phyloP scores from a whole-genome alignment of 1,140 invertebrate species.

The Nephila pilipes region DNA sequence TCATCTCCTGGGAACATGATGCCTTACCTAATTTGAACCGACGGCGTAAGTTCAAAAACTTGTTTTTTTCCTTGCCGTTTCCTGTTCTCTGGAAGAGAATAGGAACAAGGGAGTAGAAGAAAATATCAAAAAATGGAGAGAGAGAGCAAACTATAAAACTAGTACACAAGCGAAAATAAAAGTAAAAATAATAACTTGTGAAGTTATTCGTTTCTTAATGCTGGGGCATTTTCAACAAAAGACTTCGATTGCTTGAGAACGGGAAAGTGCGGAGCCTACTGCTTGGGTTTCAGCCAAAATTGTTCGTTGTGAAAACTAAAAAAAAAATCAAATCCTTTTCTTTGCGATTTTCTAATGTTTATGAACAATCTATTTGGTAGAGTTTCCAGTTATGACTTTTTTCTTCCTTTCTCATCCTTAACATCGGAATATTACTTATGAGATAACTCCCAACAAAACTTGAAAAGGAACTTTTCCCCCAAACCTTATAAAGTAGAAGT shows the following conservation, averaged over 20 bases:
- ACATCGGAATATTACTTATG: conserved; percentile 48
- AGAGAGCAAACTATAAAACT: conserved; percentile 49
- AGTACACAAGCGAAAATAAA: conserved; percentile 60
- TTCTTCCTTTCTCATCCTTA: neutral
- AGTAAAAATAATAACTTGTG: conserved; percentile 68
- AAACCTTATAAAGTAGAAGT: conserved; percentile 43
- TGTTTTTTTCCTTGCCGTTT: conserved; percentile 55
- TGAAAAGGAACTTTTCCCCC: neutral
- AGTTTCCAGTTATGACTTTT: conserved; percentile 33
- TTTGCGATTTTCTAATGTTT: conserved; percentile 72
- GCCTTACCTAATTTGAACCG: conserved; percentile 74
- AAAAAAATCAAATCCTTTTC: conserved; percentile 25
- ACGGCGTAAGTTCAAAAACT: conserved; percentile 63
- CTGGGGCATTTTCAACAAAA: conserved; percentile 59
- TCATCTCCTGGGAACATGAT: conserved; percentile 43
- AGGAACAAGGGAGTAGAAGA: conserved; percentile 43
- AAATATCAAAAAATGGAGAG: conserved; percentile 9
- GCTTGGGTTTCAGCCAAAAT: conserved; percentile 63
- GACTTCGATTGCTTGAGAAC: conserved; percentile 57
- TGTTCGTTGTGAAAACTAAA: neutral
- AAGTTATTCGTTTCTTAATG: conserved; percentile 73
- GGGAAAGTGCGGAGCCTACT: neutral
- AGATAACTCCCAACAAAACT: conserved; percentile 41
- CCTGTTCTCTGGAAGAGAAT: conserved; percentile 56
- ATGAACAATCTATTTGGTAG: conserved; percentile 69